Base-by-base conservation (phyloP, 2,113 vertebrate genomes). In the Delphinapterus leucas region DNA sequence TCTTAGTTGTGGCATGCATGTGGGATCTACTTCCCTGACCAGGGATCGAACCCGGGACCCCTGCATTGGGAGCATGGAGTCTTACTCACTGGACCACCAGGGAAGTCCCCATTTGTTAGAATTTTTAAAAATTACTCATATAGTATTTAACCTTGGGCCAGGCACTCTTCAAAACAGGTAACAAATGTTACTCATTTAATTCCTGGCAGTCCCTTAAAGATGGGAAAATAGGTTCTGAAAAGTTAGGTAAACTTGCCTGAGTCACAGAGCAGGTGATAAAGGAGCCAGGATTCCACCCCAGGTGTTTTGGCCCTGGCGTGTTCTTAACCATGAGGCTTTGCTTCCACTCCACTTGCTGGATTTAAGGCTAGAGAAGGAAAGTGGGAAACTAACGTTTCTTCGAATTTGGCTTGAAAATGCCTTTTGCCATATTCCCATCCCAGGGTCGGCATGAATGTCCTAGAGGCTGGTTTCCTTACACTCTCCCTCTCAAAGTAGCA, bases 161-260 rank as follows among this genome's bases (percentile, higher is more conserved):
- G 47, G 33, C 38, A n/a, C 12, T 31, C 61, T 82, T 49, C 38
- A 84, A 67, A 95, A 67, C 28, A 47, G 20, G 28, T 79, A 88
- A 82, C 76, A 79, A 31, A 25, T 84, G 33, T 26, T 74, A 44
- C 15, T 96, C 26, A 0, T 88, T 86, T 44, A 71, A 77, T 58
- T 71, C 49, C 33, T 93, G 41, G 47, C 17, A 49, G 18, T 77
- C 9, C 81, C 55, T 77, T 70, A 58, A 67, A 49, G 33, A n/a
- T 21, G 61, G 55, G 61, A 63, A 88, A 55, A 38, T 12, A 26
- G 55, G 38, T 15, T 77, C 84, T 55, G 28, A 31, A 18, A 71
- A 18, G 25, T 68, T 9, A 70, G 47, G 81, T 28, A 49, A 55
- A 28, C 15, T 77, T 65, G 44, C 12, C 25, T 12, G 3, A 31